phyloP scores from a whole-genome alignment of 2,888 invertebrate species.

The Lepidocyrtinus sp. region DNA sequence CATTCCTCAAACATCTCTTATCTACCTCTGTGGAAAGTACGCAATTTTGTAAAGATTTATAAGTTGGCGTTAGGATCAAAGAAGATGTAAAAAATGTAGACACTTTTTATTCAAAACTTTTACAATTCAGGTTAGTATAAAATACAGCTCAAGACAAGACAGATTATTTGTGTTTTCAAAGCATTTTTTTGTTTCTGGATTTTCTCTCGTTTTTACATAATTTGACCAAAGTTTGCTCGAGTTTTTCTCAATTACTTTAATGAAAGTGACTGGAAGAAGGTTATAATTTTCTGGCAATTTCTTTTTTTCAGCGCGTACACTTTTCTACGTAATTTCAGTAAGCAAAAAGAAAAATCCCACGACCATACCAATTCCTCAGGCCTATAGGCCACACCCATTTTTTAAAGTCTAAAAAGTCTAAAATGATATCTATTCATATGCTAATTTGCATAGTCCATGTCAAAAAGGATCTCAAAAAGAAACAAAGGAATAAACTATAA shows the following conservation, averaged over 20 bases:
- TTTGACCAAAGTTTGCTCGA: conserved; percentile 64
- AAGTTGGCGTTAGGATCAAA: not conserved
- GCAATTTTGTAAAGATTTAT: not conserved
- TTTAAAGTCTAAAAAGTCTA: not conserved
- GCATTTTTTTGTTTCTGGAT: not conserved
- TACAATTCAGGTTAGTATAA: conserved; percentile 43
- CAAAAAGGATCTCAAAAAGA: conserved; percentile 13
- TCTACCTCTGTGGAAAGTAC: too few species aligned
- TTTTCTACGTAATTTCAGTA: not conserved
- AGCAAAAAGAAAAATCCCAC: not conserved
- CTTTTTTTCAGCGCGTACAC: not conserved
- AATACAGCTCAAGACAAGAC: conserved; percentile 36
- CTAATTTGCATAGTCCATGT: not conserved
- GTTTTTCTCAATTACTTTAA: conserved; percentile 64
- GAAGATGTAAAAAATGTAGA: not conserved
- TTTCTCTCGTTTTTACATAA: conserved; percentile 33
- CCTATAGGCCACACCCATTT: conserved; percentile 5
- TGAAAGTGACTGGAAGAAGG: conserved; percentile 34
- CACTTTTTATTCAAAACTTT: conserved; percentile 24
- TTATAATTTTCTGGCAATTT: not conserved
- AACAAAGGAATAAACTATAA: not conserved
- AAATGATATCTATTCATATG: too few species aligned
- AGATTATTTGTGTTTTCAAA: not conserved
- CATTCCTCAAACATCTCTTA: not conserved
- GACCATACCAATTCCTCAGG: not conserved